Conservation (phyloP, 2,888 invertebrate genomes). For the Oasisia sp. region DNA sequence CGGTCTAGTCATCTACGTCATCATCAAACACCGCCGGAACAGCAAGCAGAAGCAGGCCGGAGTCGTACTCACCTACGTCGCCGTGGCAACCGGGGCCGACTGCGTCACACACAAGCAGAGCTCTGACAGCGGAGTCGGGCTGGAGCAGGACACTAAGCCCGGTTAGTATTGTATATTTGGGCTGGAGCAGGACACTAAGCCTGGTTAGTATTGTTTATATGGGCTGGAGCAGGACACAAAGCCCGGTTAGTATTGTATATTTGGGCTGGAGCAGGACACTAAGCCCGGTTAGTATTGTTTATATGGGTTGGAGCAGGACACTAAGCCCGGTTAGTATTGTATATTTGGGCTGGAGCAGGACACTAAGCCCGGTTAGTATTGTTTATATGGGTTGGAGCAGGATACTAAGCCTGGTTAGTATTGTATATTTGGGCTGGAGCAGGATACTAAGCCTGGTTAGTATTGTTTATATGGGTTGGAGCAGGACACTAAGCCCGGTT, state of each 20-base stretch:
- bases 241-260: neutral
- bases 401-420: neutral
- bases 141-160: slow-evolving; percentile 47
- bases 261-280: neutral
- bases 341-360: neutral
- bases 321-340: neutral
- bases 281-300: neutral
- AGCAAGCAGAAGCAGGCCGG: slow-evolving; percentile 41
- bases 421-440: neutral
- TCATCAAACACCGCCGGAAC: slow-evolving; percentile 57
- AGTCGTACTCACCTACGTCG: slow-evolving; percentile 21
- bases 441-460: neutral
- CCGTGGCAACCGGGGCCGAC: slow-evolving; percentile 31
- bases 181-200: neutral
- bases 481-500: slow-evolving; percentile 41
- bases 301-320: neutral
- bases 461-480: slow-evolving; percentile 48
- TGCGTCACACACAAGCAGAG: slow-evolving; percentile 43
- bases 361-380: neutral
- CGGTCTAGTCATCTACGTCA: slow-evolving; percentile 60
- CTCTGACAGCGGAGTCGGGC: slow-evolving; percentile 54
- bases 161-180: slow-evolving; percentile 22
- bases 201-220: neutral
- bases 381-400: neutral
- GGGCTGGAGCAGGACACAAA: neutral